Base-by-base conservation (phyloP, 2,888 invertebrate genomes). In the Parnassius mnemosyne region DNA sequence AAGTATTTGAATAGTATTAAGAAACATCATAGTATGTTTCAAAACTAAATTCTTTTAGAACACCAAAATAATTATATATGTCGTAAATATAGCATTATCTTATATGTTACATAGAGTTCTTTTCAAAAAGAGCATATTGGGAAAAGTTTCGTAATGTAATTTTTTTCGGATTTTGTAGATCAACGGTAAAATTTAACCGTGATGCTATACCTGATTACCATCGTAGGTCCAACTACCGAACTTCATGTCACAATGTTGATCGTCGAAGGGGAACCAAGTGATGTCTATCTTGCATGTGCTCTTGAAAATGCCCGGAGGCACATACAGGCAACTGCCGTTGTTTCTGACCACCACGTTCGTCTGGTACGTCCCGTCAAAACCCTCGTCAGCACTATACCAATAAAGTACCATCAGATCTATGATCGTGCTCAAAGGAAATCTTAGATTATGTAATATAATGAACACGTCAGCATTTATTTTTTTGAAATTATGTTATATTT, bases 251-350 rank as follows among this genome's bases (percentile, higher is more conserved):
- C 99, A 99, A 93, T 96, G 96, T 95, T 99, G 99, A 93, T 99
- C 99, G 94, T 99, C 99, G 94, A 99, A 99, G 92, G 99, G 99
- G 95, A 99, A 99, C 99, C 99, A 99, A 92, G 98, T 98, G 95
- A 99, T 99, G 95, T 99, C 98, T 94, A 99, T 99, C 94, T 97
- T 97, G 95, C 99, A 99, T 93, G 99, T 99, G 95, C 98, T 98
- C 95, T 98, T 99, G 95, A 99, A 98, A 94, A 99, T 99, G 92
- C 99, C 99, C 90, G 99, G 99, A 87, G 99, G 99, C 93, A 99
- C 97, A 96, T 98, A 99, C 93, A 97, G 95, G 94, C 98, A 98
- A 94, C 96, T 96, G 93, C 99, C 99, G 94, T 97, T 97, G 95
- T 96, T 95, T 93, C 96, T 95, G 93, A 99, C 98, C 93, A 99